Evolutionary conservation across 2,797 vertebrate genomes (phyloP).

Genomic region (Falco biarmicus): DNA sequence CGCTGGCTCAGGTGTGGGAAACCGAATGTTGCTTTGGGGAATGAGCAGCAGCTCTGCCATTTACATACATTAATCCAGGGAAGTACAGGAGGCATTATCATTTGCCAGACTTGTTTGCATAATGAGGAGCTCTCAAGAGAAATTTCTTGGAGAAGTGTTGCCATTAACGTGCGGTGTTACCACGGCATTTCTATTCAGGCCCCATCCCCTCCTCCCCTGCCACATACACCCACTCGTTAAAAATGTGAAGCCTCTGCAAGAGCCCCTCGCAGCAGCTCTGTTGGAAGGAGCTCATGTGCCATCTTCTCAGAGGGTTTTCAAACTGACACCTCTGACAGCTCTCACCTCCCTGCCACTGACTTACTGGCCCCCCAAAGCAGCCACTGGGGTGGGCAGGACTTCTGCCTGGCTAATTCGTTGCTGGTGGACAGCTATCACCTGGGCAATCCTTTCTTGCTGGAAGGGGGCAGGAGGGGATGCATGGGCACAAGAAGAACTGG

Average conservation of each 20-base stretch:
- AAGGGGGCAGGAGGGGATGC: background rate
- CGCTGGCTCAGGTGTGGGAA: background rate
- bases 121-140: conserved; percentile 64
- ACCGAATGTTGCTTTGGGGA: conserved; percentile 41
- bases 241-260: background rate
- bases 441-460: background rate
- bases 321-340: background rate
- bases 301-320: background rate
- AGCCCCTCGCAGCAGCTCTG: background rate
- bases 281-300: background rate
- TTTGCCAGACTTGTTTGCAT: conserved; percentile 65
- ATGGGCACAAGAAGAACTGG: background rate
- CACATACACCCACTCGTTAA: background rate
- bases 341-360: background rate
- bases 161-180: background rate
- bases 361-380: background rate
- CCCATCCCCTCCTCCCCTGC: background rate
- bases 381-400: background rate
- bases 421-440: background rate
- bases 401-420: background rate
- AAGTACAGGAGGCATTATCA: conserved; percentile 56
- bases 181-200: background rate
- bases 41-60: background rate
- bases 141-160: conserved; percentile 36
- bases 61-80: conserved; percentile 55